A percentile compares a stretch with the other conserved stretches of the same genome.
These are phyloP conservation scores for Lagenorhynchus albirostris DNA, from an alignment of 2,113 vertebrate species.

Conservation along the genomic window DNA sequence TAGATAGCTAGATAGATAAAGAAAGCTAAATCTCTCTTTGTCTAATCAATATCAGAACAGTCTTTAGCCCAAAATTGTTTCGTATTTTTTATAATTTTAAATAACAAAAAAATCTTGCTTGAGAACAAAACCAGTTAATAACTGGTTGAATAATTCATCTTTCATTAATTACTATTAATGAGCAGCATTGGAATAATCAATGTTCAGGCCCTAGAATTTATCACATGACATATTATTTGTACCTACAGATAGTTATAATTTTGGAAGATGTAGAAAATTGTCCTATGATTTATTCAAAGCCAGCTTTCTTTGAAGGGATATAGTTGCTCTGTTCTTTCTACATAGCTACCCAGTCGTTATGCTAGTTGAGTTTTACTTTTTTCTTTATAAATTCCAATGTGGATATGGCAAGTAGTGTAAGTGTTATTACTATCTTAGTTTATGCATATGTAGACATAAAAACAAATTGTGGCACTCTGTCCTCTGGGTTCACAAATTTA, in stretches of 20 bases:
- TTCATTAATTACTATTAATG: constrained; percentile 81
- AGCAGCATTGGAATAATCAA: constrained; percentile 79
- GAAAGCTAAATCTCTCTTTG: constrained; percentile 27
- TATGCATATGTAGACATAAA: not conserved
- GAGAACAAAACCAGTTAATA: constrained; percentile 75
- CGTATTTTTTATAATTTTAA: constrained; percentile 43
- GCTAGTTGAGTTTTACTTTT: not conserved
- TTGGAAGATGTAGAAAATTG: constrained; percentile 80
- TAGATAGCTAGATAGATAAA: constrained; percentile 54
- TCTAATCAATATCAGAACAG: constrained; percentile 38
- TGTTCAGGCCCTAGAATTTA: constrained; percentile 76
- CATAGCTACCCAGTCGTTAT: not conserved
- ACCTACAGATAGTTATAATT: constrained; percentile 75
- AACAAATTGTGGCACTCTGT: not conserved
- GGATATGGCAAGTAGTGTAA: not conserved
- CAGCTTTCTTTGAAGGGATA: constrained; percentile 64
- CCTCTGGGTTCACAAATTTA: not conserved
- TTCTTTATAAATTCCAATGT: not conserved
- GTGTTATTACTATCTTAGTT: not conserved
- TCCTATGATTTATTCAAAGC: constrained; percentile 79
- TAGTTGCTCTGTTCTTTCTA: constrained; percentile 62
- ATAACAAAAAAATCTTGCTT: constrained; percentile 49
- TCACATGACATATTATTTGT: constrained; percentile 81
- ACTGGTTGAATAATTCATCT: constrained; percentile 78
- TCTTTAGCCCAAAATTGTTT: constrained; percentile 47